Percentiles rank a stretch among this genome's conserved stretches.
phyloP scores from a whole-genome alignment of 2,888 invertebrate species.

The Xanthia togata region DNA sequence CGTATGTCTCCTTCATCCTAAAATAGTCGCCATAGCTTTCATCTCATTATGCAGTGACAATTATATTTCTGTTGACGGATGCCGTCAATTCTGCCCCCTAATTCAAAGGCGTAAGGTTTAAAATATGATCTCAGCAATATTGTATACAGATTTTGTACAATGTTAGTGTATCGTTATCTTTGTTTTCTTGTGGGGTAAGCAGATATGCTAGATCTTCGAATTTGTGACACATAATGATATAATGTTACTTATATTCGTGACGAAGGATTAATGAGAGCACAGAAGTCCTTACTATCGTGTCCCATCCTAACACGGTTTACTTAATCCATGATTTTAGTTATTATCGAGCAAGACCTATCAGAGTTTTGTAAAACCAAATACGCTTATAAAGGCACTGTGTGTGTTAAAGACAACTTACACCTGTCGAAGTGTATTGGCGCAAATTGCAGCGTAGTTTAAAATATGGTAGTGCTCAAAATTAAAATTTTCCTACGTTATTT shows the following conservation, averaged over 20 bases:
- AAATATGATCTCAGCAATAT: conserved; percentile 70
- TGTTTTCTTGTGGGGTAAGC: conserved; percentile 46
- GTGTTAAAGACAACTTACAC: background rate
- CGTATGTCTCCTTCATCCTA: conserved; percentile 74
- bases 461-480: background rate
- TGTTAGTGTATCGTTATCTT: conserved; percentile 49
- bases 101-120: conserved; percentile 78
- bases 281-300: background rate
- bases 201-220: conserved; percentile 54
- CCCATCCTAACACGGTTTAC: background rate
- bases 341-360: background rate
- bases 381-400: background rate
- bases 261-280: conserved; percentile 35
- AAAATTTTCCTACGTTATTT: too few relatives aligned
- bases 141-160: conserved; percentile 63
- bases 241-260: conserved; percentile 31
- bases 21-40: conserved; percentile 87
- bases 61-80: conserved; percentile 85
- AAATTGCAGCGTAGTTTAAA: background rate
- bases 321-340: background rate
- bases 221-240: conserved; percentile 36
- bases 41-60: conserved; percentile 87
- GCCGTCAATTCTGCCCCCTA: conserved; percentile 78
- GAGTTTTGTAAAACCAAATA: conserved; percentile 8
- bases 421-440: background rate